A percentile compares a stretch with the other conserved stretches of the same genome.
These are phyloP conservation scores for Xenopus borealis DNA, from an alignment of 2,113 vertebrate genomes.

Conservation along the genomic window DNA sequence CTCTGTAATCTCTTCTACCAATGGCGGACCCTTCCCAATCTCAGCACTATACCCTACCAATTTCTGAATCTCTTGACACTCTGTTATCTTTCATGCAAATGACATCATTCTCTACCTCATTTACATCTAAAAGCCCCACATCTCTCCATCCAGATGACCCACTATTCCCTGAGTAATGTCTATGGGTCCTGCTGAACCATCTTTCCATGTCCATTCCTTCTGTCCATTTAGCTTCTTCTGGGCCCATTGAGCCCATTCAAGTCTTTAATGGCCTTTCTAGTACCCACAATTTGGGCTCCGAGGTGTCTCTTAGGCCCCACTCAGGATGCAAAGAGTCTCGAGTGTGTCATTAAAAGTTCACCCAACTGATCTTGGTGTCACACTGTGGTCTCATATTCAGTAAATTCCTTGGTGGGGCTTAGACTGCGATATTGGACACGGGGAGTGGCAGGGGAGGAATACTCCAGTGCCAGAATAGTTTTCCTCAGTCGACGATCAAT, in stretches of 20 bases:
- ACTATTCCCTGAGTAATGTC: not conserved
- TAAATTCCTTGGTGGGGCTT: constrained; percentile 82
- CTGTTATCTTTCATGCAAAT: no score
- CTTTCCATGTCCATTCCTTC: not conserved
- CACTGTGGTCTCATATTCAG: constrained; percentile 94
- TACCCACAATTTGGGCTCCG: not conserved
- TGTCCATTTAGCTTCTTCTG: not conserved
- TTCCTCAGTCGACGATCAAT: constrained; percentile 92
- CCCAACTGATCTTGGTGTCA: constrained; percentile 52
- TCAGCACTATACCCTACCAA: not conserved
- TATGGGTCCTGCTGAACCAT: not conserved
- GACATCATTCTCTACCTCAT: not conserved
- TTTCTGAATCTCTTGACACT: no score
- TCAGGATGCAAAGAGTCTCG: not conserved
- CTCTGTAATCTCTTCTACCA: not conserved
- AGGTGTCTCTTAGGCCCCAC: not conserved
- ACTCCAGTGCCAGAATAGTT: constrained; percentile 91
- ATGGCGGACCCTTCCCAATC: not conserved
- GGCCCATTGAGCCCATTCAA: no score
- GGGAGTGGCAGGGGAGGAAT: constrained; percentile 80
- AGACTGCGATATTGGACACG: constrained; percentile 87
- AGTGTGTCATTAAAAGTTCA: not conserved
- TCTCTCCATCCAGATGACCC: not conserved
- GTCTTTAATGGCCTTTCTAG: not conserved
- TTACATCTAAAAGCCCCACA: not conserved